Percentiles rank a stretch among this genome's conserved stretches.
These are phyloP conservation scores for Mergus octosetaceus DNA, from an alignment of 2,797 vertebrate genomes.

Conservation along the genomic window DNA sequence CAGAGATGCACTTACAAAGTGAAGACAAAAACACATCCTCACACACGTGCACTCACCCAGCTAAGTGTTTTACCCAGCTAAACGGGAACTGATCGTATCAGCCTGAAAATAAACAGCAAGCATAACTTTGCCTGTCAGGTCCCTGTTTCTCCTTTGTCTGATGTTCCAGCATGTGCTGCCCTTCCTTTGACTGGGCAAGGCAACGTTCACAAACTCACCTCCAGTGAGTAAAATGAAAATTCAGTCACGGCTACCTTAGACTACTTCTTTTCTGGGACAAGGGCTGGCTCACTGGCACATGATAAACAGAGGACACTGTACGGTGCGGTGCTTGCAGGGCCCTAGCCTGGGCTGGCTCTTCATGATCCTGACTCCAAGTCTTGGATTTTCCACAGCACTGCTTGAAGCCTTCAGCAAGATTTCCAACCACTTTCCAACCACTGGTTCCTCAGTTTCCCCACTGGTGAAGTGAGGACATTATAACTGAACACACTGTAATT, in stretches of 20 bases:
- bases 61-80: neutral
- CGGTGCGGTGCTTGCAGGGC: fast-evolving
- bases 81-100: neutral
- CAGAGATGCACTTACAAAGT: fast-evolving
- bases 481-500: fast-evolving
- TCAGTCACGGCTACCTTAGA: neutral
- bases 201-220: neutral
- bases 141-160: fast-evolving
- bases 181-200: fast-evolving
- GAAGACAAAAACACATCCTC: neutral
- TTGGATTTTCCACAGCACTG: neutral
- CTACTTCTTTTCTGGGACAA: fast-evolving
- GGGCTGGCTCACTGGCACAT: neutral
- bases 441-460: neutral
- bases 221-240: neutral
- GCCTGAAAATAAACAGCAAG: neutral
- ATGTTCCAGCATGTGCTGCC: fast-evolving
- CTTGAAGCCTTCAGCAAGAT: neutral
- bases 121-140: neutral
- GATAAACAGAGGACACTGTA: fast-evolving
- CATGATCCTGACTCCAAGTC: neutral
- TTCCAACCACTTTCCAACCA: neutral
- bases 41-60: fast-evolving
- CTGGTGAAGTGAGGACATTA: neutral
- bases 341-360: too few species aligned